Percentiles rank a stretch among this genome's conserved stretches.
phyloP scores from a whole-genome alignment of 2,888 invertebrate genomes.

The Serripes groenlandicus region DNA sequence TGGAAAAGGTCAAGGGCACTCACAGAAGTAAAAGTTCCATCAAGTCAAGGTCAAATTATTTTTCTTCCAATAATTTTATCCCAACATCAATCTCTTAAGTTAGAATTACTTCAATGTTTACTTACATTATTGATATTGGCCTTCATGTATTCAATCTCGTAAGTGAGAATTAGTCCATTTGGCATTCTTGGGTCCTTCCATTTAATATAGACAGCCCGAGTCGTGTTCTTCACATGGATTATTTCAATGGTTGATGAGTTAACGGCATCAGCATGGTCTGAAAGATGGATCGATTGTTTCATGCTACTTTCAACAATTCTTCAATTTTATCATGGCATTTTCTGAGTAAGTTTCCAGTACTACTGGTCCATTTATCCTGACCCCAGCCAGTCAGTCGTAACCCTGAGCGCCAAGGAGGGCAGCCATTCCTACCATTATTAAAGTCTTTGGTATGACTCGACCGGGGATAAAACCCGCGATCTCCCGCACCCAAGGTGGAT shows the following conservation, averaged over 20 bases:
- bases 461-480: no score
- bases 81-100: no score
- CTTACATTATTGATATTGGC: slow-evolving; percentile 89
- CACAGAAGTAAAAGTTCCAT: no score
- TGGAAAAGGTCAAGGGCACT: background rate
- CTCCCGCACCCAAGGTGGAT: no score
- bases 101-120: no score
- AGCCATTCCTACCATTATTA: no score
- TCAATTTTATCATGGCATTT: background rate
- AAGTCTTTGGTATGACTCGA: no score
- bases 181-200: slow-evolving; percentile 95
- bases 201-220: slow-evolving; percentile 82
- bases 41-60: no score
- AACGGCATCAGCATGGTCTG: slow-evolving; percentile 91
- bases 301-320: background rate
- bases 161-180: slow-evolving; percentile 95
- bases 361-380: no score
- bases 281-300: slow-evolving; percentile 53
- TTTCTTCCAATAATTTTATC: no score
- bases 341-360: background rate
- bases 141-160: slow-evolving; percentile 92
- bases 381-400: no score
- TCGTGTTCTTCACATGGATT: slow-evolving; percentile 65
- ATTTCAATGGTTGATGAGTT: slow-evolving; percentile 72
- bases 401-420: no score